phyloP scores from a whole-genome alignment of 2,797 vertebrate genomes.

The Macropus fuliginosus region DNA sequence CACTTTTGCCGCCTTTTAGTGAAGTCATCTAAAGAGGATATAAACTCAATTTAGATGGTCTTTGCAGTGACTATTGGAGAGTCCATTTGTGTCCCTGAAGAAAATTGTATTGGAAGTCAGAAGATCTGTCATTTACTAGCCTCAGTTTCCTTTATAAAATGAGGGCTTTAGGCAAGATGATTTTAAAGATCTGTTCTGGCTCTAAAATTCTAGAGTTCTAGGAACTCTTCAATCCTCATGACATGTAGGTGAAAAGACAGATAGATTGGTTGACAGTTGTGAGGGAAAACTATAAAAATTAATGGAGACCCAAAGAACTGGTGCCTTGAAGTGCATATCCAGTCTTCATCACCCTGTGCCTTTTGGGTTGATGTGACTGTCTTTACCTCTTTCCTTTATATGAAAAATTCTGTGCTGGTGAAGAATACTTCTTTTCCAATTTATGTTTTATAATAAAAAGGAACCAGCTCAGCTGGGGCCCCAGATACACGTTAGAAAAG shows the following conservation, averaged over 20 bases:
- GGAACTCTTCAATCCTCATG: neutral
- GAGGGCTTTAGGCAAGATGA: neutral
- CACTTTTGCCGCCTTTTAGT: neutral
- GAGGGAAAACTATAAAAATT: neutral
- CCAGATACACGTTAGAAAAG: slow-evolving; percentile 16
- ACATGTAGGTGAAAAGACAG: slow-evolving; percentile 2
- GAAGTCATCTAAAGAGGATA: neutral
- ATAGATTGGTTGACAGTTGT: neutral
- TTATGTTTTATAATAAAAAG: slow-evolving; percentile 54
- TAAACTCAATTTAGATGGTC: neutral
- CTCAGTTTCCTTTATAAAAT: neutral
- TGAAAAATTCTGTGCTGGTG: slow-evolving; percentile 18
- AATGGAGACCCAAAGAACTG: neutral
- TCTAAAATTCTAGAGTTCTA: neutral
- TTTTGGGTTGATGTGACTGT: neutral
- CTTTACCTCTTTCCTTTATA: neutral
- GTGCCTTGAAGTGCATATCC: neutral
- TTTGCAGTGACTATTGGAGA: neutral
- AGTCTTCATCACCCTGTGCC: neutral
- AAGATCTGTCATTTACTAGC: neutral
- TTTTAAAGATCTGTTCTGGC: neutral
- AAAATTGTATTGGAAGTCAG: neutral
- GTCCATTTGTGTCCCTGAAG: neutral
- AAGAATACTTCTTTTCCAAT: slow-evolving; percentile 16
- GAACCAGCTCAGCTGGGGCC: slow-evolving; percentile 6